Conservation (phyloP, 2,888 invertebrate genomes). For the Eupithecia dodoneata region DNA sequence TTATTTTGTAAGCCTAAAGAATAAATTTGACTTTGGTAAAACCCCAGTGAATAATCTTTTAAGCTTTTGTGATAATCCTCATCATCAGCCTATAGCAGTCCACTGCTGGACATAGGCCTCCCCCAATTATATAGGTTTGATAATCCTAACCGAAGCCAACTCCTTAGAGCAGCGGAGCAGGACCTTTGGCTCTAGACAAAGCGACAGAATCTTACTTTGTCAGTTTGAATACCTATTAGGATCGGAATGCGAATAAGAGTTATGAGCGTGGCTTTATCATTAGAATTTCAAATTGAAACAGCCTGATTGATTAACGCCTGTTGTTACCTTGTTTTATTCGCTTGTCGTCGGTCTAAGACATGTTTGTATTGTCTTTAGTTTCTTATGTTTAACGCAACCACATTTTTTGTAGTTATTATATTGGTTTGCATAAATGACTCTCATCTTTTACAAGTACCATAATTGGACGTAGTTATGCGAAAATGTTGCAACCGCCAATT, state of each 20-base stretch:
- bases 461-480: background rate
- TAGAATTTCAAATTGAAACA: constrained; percentile 36
- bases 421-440: background rate
- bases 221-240: background rate
- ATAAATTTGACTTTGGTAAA: no score
- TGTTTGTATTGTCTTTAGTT: constrained; percentile 4
- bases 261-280: constrained; percentile 34
- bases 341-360: constrained; percentile 6
- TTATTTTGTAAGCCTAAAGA: no score
- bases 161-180: background rate
- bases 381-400: background rate
- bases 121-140: no score
- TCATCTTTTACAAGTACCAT: background rate
- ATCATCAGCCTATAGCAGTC: no score
- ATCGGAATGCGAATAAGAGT: constrained; percentile 30
- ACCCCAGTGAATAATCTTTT: no score
- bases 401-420: background rate
- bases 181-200: background rate
- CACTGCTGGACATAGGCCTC: no score
- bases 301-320: constrained; percentile 30
- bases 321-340: constrained; percentile 21
- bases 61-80: no score
- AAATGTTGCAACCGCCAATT: no score
- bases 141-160: no score
- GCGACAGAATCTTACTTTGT: background rate